These are phyloP conservation scores for Thalassaphorura encarpata DNA, from an alignment of 1,140 invertebrate species.

Conservation along the genomic window DNA sequence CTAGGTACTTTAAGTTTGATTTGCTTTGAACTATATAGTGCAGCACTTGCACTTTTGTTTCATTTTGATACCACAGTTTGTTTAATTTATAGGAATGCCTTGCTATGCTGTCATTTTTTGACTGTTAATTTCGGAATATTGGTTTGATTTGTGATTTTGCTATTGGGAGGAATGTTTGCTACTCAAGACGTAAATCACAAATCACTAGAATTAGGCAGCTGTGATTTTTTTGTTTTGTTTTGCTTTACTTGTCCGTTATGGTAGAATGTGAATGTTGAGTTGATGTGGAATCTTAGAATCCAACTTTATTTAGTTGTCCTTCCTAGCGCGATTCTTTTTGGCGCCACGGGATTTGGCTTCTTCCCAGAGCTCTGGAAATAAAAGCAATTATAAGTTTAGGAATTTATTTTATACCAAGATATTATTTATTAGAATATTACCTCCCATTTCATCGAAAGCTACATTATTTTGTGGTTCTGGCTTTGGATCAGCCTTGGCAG, in stretches of 20 bases:
- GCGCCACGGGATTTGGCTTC: conserved; percentile 29
- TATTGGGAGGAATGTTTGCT: no score
- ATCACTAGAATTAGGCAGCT: no score
- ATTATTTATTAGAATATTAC: conserved; percentile 10
- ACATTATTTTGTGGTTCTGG: conserved; percentile 17
- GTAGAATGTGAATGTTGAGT: neutral
- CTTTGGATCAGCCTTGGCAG: neutral
- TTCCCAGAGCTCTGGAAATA: conserved; percentile 22
- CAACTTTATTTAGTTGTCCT: conserved; percentile 13
- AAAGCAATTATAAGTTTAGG: neutral
- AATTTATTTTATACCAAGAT: conserved; percentile 1
- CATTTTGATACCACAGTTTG: no score
- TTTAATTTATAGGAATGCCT: no score
- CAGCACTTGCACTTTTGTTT: no score
- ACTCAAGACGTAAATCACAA: neutral
- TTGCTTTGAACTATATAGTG: no score
- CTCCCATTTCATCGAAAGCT: conserved; percentile 30
- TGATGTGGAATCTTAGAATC: neutral
- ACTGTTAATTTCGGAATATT: no score
- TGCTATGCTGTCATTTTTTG: no score
- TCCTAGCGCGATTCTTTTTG: conserved; percentile 24
- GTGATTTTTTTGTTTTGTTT: no score
- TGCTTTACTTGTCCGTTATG: no score
- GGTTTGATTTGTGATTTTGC: no score
- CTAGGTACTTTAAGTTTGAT: no score